Percentiles rank a stretch among this genome's conserved stretches.
phyloP scores from a whole-genome alignment of 2,888 invertebrate species.

The Himalopsyche tibetana region DNA sequence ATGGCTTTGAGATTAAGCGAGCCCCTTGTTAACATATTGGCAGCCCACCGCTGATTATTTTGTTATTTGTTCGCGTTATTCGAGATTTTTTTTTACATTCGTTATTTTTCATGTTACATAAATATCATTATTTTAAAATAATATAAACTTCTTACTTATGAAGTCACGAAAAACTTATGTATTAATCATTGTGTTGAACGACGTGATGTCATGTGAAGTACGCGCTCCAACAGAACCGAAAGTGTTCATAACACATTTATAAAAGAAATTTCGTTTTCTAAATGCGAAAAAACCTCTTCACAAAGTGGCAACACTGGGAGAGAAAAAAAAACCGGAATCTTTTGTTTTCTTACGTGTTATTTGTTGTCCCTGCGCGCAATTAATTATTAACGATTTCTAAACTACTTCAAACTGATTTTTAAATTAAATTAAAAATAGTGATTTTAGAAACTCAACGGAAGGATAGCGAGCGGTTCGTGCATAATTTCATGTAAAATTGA shows the following conservation, averaged over 20 bases:
- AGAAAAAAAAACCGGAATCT: not conserved
- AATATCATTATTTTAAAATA: too few species aligned
- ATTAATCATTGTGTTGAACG: not conserved
- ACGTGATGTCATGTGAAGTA: not conserved
- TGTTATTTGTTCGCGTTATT: too few species aligned
- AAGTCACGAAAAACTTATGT: too few species aligned
- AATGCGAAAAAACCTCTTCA: not conserved
- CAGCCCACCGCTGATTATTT: too few species aligned
- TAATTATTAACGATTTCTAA: conserved; percentile 7
- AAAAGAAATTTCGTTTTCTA: conserved; percentile 27
- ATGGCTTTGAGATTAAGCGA: too few species aligned
- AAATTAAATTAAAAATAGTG: not conserved
- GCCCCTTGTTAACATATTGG: too few species aligned
- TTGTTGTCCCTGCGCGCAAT: not conserved
- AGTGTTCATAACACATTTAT: not conserved
- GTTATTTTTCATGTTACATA: too few species aligned
- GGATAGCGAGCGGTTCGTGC: not conserved
- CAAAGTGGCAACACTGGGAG: not conserved
- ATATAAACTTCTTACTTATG: too few species aligned
- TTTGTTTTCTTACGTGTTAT: not conserved
- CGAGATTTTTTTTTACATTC: too few species aligned
- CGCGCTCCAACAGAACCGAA: not conserved
- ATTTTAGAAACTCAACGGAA: not conserved
- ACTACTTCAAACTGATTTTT: not conserved
- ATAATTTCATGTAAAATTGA: too few species aligned